phyloP scores from a whole-genome alignment of 2,888 invertebrate species.

The Nephrotoma appendiculata region DNA sequence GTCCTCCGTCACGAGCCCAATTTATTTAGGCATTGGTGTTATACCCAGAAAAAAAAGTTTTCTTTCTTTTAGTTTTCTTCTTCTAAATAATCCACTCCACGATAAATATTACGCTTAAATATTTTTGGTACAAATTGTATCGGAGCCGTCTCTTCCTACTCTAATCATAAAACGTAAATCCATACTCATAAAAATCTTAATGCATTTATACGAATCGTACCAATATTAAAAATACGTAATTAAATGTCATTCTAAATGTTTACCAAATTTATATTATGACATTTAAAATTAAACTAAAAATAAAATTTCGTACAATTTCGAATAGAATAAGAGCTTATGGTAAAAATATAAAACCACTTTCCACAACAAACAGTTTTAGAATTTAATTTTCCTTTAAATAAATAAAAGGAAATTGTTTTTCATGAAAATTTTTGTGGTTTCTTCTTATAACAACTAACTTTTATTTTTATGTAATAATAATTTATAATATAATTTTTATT shows the following conservation, averaged over 20 bases:
- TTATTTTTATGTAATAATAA: neutral
- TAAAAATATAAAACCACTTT: neutral
- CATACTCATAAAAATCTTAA: no score
- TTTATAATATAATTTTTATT: neutral
- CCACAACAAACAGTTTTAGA: neutral
- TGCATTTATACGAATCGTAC: no score
- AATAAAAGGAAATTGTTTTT: neutral
- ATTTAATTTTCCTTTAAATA: neutral
- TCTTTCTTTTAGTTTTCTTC: no score
- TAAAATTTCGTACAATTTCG: neutral
- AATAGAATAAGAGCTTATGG: neutral
- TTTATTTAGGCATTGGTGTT: no score
- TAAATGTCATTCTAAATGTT: neutral
- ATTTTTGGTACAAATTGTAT: no score
- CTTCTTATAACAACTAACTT: neutral
- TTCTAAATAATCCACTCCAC: no score
- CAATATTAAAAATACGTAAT: no score
- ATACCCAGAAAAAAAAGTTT: no score
- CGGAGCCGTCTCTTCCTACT: no score
- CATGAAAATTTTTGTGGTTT: neutral
- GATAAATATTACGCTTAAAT: no score
- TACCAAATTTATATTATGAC: neutral
- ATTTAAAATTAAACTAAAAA: neutral
- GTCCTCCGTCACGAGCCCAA: no score
- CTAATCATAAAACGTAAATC: no score